Conservation (phyloP, 1,140 invertebrate species). For the Hypothenemus hampei region DNA sequence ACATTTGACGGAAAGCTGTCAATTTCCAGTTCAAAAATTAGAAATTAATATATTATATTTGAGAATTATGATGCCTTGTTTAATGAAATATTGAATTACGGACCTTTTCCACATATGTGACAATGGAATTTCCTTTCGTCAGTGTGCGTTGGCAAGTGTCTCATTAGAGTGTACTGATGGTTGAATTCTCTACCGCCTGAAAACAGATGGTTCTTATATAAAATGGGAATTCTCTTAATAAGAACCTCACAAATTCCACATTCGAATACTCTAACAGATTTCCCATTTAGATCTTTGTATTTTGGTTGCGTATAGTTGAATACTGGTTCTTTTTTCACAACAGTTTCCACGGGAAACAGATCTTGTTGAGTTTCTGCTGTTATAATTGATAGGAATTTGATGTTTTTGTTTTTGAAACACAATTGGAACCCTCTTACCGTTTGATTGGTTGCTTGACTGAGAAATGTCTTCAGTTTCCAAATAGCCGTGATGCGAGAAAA, state of each 20-base stretch:
- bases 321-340: too few relatives aligned
- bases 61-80: too few relatives aligned
- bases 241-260: constrained; percentile 55
- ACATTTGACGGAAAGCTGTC: constrained; percentile 68
- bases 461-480: constrained; percentile 5
- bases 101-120: constrained; percentile 59
- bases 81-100: background rate
- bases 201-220: constrained; percentile 8
- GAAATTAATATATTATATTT: too few relatives aligned
- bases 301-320: too few relatives aligned
- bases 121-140: constrained; percentile 80
- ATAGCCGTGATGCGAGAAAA: constrained; percentile 21
- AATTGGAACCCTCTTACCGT: too few relatives aligned
- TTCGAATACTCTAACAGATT: constrained; percentile 59
- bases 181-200: constrained; percentile 64
- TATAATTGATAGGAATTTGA: too few relatives aligned
- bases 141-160: constrained; percentile 77
- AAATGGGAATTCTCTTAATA: constrained; percentile 1
- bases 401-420: too few relatives aligned
- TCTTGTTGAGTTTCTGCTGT: too few relatives aligned
- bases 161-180: constrained; percentile 70
- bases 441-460: too few relatives aligned
- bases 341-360: too few relatives aligned
- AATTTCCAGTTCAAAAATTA: background rate
- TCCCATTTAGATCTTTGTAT: constrained; percentile 45